Conservation (phyloP, 2,888 invertebrate genomes). For the Gortyna flavago region DNA sequence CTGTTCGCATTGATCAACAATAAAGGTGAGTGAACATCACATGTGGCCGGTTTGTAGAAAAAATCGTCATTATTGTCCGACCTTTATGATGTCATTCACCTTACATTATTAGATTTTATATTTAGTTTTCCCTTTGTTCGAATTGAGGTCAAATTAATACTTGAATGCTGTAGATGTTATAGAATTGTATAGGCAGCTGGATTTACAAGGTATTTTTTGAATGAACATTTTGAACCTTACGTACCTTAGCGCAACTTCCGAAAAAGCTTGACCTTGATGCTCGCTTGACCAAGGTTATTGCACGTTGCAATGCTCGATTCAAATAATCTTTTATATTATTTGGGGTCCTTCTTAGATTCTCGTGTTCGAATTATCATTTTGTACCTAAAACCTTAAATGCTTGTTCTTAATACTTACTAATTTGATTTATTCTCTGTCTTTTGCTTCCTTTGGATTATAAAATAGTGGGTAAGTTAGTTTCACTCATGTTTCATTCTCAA, state of each 20-base stretch:
- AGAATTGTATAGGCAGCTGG: conserved; percentile 14
- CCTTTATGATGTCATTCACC: conserved; percentile 42
- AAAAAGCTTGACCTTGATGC: conserved; percentile 27
- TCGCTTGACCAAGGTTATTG: conserved; percentile 30
- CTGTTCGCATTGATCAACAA: conserved; percentile 98
- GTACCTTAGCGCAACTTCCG: conserved; percentile 18
- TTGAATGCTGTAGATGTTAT: conserved; percentile 27
- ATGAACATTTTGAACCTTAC: conserved; percentile 11
- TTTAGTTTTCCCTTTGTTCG: conserved; percentile 25
- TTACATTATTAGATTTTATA: conserved; percentile 35
- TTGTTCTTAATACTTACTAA: conserved; percentile 48
- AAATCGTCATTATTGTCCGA: conserved; percentile 23
- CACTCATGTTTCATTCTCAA: conserved; percentile 29
- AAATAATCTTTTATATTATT: conserved; percentile 3
- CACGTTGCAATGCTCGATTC: conserved; percentile 30
- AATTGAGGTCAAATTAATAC: conserved; percentile 27
- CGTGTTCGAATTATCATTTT: background rate
- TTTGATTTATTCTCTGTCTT: conserved; percentile 49
- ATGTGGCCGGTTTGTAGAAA: conserved; percentile 40
- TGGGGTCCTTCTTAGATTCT: background rate
- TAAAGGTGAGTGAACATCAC: conserved; percentile 92
- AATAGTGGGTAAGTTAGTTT: conserved; percentile 62
- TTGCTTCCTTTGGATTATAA: conserved; percentile 57
- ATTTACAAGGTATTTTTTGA: conserved; percentile 15
- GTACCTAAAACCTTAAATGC: background rate